A percentile compares a stretch with the other conserved stretches of the same genome.
Evolutionary conservation across 2,888 invertebrate species (phyloP).

Genomic region (Drosophila suboccidentalis): DNA sequence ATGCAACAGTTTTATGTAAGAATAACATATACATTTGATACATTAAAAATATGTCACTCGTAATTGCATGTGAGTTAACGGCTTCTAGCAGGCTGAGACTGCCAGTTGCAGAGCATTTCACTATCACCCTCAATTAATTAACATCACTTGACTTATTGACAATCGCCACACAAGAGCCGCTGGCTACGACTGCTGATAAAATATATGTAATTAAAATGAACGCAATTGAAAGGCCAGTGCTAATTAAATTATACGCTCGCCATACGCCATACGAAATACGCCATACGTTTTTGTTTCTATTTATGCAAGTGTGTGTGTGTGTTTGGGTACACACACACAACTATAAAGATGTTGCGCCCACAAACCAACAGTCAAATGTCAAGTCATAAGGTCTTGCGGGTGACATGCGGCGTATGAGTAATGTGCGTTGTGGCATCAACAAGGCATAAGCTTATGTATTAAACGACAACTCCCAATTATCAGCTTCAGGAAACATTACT

Average conservation of each 20-base stretch:
- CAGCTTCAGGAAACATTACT: background rate
- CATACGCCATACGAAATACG: conserved; percentile 46
- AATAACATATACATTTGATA: conserved; percentile 2
- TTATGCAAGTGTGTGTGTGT: conserved; percentile 5
- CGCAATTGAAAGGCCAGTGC: conserved; percentile 75
- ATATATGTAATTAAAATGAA: conserved; percentile 76
- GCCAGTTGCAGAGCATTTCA: conserved; percentile 52
- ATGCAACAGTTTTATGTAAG: conserved; percentile 52
- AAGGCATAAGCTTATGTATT: background rate
- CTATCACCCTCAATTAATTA: conserved; percentile 80
- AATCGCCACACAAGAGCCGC: conserved; percentile 49
- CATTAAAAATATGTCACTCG: conserved; percentile 34
- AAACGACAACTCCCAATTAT: conserved; percentile 8
- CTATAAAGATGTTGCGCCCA: conserved; percentile 12
- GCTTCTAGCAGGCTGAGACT: conserved; percentile 54
- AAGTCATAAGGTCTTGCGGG: conserved; percentile 51
- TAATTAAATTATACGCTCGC: conserved; percentile 72
- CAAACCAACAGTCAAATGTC: conserved; percentile 46
- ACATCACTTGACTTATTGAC: conserved; percentile 83
- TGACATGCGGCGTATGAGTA: conserved; percentile 43
- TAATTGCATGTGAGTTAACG: conserved; percentile 65
- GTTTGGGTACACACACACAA: conserved; percentile 24
- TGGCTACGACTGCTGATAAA: conserved; percentile 62
- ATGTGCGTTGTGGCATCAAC: conserved; percentile 25
- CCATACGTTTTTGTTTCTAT: conserved; percentile 36